A percentile compares a stretch with the other conserved stretches of the same genome.
Evolutionary conservation across 2,797 vertebrate species (phyloP).

Genomic region (Prionace glauca): DNA sequence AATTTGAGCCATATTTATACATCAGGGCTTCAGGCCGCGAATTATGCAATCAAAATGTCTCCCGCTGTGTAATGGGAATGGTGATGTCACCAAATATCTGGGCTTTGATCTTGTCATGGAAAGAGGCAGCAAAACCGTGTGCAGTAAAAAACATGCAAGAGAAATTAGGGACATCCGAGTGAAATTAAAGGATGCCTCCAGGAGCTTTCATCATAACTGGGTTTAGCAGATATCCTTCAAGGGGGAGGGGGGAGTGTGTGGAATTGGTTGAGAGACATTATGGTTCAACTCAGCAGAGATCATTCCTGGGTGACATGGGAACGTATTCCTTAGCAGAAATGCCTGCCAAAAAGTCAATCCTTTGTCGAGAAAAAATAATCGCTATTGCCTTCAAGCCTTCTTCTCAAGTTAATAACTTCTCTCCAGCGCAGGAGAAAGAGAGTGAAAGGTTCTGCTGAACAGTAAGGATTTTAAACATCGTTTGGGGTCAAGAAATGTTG

Average conservation of each 20-base stretch:
- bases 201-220: neutral
- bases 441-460: neutral
- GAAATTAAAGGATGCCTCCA: neutral
- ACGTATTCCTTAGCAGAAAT: neutral
- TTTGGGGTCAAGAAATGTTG: neutral
- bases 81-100: neutral
- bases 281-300: neutral
- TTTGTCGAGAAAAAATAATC: neutral
- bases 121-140: neutral
- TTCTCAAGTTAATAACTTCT: neutral
- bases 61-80: neutral
- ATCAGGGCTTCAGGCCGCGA: neutral
- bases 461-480: neutral
- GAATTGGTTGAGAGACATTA: neutral
- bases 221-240: neutral
- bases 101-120: neutral
- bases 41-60: slow-evolving; percentile 5
- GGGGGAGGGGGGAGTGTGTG: neutral
- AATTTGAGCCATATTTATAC: neutral
- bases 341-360: neutral
- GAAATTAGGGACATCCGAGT: neutral
- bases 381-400: neutral
- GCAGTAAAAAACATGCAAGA: neutral
- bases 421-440: neutral
- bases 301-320: neutral